These are phyloP conservation scores for Cassiopea andromeda DNA, from an alignment of 30 jellyfish, hydroid and myxozoan species.

Conservation along the genomic window DNA sequence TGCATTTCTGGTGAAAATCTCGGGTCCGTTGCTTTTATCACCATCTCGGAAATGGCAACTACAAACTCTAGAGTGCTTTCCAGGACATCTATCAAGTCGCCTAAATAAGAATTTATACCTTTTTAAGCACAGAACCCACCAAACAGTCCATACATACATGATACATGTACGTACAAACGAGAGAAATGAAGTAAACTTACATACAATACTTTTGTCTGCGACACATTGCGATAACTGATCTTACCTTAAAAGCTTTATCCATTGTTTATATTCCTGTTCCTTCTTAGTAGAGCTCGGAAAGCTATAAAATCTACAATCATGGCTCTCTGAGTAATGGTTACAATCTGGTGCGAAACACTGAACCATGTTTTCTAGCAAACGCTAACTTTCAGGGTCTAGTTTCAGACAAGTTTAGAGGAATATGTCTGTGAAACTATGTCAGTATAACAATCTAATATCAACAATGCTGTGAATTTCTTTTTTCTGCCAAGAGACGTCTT, in stretches of 20 bases:
- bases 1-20: background rate
- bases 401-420: no score
- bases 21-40: conserved; percentile 17
- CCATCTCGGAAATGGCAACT: conserved; percentile 49
- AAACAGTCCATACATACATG: background rate
- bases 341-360: conserved; percentile 40
- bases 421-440: no score
- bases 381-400: no score
- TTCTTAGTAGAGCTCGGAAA: conserved; percentile 23
- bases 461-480: no score
- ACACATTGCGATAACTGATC: no score
- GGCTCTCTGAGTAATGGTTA: conserved; percentile 42
- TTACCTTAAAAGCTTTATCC: background rate
- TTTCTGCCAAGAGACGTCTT: no score
- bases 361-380: background rate
- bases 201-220: no score
- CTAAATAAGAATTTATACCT: background rate
- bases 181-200: no score
- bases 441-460: no score
- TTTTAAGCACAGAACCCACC: background rate
- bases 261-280: conserved; percentile 6
- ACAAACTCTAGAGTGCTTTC: conserved; percentile 18
- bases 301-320: conserved; percentile 2
- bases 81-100: conserved; percentile 40
- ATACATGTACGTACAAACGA: no score